Conservation (phyloP, 2,797 vertebrate species). For the Rhadinocentrus ornatus region DNA sequence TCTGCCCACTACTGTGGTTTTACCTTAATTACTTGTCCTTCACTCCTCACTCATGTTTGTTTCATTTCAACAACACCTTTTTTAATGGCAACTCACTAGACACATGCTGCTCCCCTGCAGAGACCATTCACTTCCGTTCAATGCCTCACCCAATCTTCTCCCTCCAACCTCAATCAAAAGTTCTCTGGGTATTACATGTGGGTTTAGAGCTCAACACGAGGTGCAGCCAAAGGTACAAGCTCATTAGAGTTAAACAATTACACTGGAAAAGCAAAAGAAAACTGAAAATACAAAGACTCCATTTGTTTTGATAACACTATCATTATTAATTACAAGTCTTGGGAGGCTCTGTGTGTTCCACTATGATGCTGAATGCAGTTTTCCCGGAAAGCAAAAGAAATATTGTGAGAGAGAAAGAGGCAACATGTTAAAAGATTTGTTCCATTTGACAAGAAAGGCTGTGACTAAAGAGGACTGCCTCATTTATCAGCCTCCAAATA, state of each 20-base stretch:
- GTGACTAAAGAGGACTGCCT: constrained; percentile 68
- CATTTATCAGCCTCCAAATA: constrained; percentile 66
- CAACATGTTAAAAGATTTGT: constrained; percentile 47
- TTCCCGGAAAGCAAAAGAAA: constrained; percentile 21
- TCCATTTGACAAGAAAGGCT: constrained; percentile 51
- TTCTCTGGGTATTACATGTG: constrained; percentile 22
- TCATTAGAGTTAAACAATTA: constrained; percentile 61
- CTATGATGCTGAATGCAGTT: constrained; percentile 15
- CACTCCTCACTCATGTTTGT: constrained; percentile 28
- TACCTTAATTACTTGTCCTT: constrained; percentile 36
- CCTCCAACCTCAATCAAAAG: constrained; percentile 35
- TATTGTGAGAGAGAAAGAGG: not conserved
- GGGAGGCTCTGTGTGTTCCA: constrained; percentile 23
- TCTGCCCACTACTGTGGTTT: constrained; percentile 6
- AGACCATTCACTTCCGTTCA: constrained; percentile 26
- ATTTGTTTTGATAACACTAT: constrained; percentile 64
- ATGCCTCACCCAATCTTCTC: constrained; percentile 27
- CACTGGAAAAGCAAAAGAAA: constrained; percentile 45
- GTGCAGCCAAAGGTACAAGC: constrained; percentile 42
- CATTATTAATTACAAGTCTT: constrained; percentile 59
- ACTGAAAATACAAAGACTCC: constrained; percentile 15
- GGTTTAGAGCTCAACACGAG: constrained; percentile 47
- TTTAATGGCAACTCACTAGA: constrained; percentile 20
- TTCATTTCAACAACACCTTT: constrained; percentile 26
- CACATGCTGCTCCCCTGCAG: constrained; percentile 17